Evolutionary conservation across 2,888 invertebrate species (phyloP), one percentile per base, ranked within the genome.

Genomic region (Cyrtodaria siliqua): DNA sequence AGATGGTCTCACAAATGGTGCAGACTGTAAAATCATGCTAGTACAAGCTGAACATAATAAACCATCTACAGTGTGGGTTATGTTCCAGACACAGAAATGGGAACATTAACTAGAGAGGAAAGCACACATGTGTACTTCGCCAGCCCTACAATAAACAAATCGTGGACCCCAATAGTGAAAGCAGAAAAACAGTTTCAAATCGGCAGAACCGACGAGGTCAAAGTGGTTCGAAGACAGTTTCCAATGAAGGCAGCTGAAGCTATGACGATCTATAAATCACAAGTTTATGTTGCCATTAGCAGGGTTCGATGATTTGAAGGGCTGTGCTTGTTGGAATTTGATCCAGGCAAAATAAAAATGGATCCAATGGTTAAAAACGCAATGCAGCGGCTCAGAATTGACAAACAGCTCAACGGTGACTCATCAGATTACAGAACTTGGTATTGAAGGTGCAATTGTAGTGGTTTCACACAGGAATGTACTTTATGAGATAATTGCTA

Each of bases 201-300:
- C 12, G 61, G 69, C 1, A 61, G 38, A 42, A 47, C 1, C 18
- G 27, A 55, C 14, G 55, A 59, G 26, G 8, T 53, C 2, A 1
- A 47, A 52, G 68, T 68, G 24, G 44, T 42, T 23, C 26, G 59
- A 26, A 59, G 52, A 12, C 68, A 68, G 27, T 68, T 68, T 42
- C 52, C 68, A 14, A n/a, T 68, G n/a, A 59, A 50, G 26, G 33
- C 52, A 24, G 68, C 60, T 52, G 59, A 40, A 50, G 59, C 68
- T 14, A 68, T 60, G 8, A 68, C 68, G 12, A 60, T 68, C 27
- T 50, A 57, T 26, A 55, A 52, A 50, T 60, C 59, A 20, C 59
- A 60, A 52, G 52, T 60, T 12, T 68, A 68, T 68, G 68, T 68
- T 20, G 68, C 68, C 12, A n/a, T 68, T 14, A 68, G 68, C 38